phyloP scores from a whole-genome alignment of 2,113 vertebrate species.

The Melierax canorus region DNA sequence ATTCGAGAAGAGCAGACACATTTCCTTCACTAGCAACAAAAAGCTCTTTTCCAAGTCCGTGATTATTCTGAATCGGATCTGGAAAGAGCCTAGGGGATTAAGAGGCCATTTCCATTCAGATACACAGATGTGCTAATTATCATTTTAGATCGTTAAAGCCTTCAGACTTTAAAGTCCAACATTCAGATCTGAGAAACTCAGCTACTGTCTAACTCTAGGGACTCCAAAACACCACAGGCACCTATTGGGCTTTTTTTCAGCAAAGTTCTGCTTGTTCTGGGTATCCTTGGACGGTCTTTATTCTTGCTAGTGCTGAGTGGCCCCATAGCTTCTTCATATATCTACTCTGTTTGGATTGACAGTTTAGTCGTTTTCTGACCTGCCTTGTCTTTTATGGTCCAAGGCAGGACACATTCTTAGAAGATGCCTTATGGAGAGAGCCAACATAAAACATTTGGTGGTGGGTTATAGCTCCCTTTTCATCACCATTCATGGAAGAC shows the following conservation, averaged over 20 bases:
- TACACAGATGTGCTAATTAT: neutral
- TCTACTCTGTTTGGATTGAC: neutral
- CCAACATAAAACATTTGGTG: neutral
- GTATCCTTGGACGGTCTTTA: neutral
- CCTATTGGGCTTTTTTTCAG: neutral
- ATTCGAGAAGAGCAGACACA: neutral
- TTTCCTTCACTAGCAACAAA: neutral
- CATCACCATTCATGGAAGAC: neutral
- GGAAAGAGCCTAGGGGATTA: neutral
- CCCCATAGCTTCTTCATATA: neutral
- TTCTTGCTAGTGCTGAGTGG: neutral
- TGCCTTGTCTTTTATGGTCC: neutral
- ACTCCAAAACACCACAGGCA: neutral
- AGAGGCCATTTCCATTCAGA: neutral
- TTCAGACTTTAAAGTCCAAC: neutral
- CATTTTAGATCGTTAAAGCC: neutral
- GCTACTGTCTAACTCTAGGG: neutral
- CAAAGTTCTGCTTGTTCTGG: neutral
- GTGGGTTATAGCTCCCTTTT: neutral
- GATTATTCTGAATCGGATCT: neutral
- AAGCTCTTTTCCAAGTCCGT: neutral
- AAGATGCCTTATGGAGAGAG: neutral
- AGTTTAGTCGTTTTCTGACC: neutral
- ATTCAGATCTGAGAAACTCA: neutral
- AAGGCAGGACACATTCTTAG: neutral